Conservation (phyloP, 2,888 invertebrate species). For the Mythimna lalbum region DNA sequence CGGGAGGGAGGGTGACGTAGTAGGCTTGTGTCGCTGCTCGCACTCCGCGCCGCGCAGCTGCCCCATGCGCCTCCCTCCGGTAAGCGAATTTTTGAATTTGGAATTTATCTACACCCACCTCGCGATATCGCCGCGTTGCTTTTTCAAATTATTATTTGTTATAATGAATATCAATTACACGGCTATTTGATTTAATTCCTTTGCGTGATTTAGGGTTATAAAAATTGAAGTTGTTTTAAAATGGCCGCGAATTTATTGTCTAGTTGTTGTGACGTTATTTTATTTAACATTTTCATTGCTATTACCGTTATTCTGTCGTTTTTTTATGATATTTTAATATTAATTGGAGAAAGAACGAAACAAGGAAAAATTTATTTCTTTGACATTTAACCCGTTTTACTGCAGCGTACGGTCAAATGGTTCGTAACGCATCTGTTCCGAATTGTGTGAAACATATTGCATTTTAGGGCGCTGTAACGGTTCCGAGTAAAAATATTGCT, state of each 20-base stretch:
- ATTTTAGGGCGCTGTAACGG: constrained; percentile 11
- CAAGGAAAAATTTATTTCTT: constrained; percentile 9
- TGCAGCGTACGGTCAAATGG: constrained; percentile 30
- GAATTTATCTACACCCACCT: constrained; percentile 57
- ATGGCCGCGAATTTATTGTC: constrained; percentile 44
- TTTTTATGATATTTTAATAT: not conserved
- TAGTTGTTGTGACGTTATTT: constrained; percentile 28
- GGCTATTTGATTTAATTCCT: constrained; percentile 54
- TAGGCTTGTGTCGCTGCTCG: constrained; percentile 77
- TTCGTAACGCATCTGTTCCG: constrained; percentile 37
- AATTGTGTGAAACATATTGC: constrained; percentile 34
- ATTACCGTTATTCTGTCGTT: constrained; percentile 3
- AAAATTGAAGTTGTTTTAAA: constrained; percentile 43
- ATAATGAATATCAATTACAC: constrained; percentile 57
- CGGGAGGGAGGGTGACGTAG: constrained; percentile 77
- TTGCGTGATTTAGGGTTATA: constrained; percentile 53
- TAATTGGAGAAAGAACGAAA: constrained; percentile 4
- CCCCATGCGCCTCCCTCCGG: constrained; percentile 71
- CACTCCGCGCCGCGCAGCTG: constrained; percentile 83
- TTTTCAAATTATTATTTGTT: constrained; percentile 49
- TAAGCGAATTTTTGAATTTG: constrained; percentile 65
- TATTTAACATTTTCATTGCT: not conserved
- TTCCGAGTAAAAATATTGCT: constrained; percentile 6
- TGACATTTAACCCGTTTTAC: constrained; percentile 53
- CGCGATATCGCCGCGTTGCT: constrained; percentile 59